Conservation (phyloP, 2,888 invertebrate genomes). For the Camponotus fellah region DNA sequence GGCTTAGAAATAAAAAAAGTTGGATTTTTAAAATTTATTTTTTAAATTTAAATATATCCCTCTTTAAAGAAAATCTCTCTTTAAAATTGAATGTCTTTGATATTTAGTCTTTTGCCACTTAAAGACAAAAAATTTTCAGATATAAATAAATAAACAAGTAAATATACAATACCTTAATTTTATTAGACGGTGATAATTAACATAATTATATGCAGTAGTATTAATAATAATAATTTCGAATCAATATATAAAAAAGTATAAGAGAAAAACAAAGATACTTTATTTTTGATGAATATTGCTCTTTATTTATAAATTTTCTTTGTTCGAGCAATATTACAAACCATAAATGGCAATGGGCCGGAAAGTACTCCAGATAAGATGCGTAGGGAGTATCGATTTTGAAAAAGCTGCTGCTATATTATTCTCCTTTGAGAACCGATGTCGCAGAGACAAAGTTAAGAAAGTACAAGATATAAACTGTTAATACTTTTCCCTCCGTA, state of each 20-base stretch:
- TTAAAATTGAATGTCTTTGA: not conserved
- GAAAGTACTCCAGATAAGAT: conserved; percentile 32
- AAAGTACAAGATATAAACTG: conserved; percentile 73
- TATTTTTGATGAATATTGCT: not conserved
- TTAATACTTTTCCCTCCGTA: conserved; percentile 67
- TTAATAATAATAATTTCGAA: not conserved
- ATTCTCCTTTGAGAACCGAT: conserved; percentile 70
- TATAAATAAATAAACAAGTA: not conserved
- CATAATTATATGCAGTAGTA: conserved; percentile 1
- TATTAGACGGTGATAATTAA: not conserved
- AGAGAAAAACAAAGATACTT: not conserved
- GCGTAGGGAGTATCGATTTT: conserved; percentile 66
- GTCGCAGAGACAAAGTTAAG: conserved; percentile 67
- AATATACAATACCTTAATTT: not conserved
- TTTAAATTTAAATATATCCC: not conserved
- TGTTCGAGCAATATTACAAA: conserved; percentile 37
- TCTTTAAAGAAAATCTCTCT: no score
- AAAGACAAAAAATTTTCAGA: not conserved
- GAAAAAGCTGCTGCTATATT: conserved; percentile 63
- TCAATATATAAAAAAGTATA: not conserved
- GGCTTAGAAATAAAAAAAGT: no score
- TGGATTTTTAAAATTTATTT: not conserved
- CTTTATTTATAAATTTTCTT: not conserved
- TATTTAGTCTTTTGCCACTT: not conserved
- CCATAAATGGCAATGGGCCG: not conserved